Evolutionary conservation across 2,888 invertebrate species (phyloP).

Genomic region (Amphipoea oculea): DNA sequence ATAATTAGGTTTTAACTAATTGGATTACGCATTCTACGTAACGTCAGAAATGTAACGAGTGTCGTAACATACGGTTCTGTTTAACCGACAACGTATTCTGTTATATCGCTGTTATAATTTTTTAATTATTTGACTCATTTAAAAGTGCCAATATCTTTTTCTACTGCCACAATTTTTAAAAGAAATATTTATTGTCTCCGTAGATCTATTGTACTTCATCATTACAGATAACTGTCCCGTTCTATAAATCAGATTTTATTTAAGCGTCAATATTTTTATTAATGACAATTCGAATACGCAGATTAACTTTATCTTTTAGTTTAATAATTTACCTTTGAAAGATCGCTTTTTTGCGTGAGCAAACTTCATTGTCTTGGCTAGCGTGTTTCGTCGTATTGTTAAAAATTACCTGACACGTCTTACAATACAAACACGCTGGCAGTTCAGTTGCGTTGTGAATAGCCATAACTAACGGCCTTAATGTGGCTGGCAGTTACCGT

Average conservation of each 20-base stretch:
- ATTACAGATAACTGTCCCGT: conserved; percentile 3
- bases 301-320: conserved; percentile 15
- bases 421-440: conserved; percentile 51
- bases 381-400: conserved; percentile 56
- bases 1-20: conserved; percentile 14
- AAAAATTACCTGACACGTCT: conserved; percentile 65
- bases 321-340: conserved; percentile 18
- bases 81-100: conserved; percentile 16
- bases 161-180: neutral
- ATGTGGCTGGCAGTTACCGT: conserved; percentile 11
- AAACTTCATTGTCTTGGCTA: conserved; percentile 57
- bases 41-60: conserved; percentile 27
- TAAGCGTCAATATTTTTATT: neutral
- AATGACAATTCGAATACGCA: neutral
- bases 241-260: neutral
- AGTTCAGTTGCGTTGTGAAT: conserved; percentile 42
- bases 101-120: conserved; percentile 6
- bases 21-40: conserved; percentile 30
- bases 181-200: neutral
- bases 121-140: conserved; percentile 7
- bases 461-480: conserved; percentile 34
- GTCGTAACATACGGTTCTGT: conserved; percentile 35
- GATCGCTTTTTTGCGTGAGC: conserved; percentile 29
- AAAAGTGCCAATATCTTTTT: conserved; percentile 7
- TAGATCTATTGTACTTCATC: conserved; percentile 12